These are phyloP conservation scores for Glaucidium brasilianum DNA, from an alignment of 2,113 vertebrate species.

Conservation along the genomic window DNA sequence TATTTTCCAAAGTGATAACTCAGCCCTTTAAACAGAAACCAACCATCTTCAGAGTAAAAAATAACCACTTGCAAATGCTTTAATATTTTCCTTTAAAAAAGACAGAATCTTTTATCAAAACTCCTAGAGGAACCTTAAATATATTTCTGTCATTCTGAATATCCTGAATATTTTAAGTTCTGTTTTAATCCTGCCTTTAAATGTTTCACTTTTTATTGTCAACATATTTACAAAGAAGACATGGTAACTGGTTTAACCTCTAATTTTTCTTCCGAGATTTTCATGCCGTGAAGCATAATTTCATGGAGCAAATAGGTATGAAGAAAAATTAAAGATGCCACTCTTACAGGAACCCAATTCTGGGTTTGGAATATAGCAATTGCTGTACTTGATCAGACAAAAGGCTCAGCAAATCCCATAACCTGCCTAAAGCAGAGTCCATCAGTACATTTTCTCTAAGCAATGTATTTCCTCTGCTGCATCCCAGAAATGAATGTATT, in stretches of 20 bases:
- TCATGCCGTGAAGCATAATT: neutral
- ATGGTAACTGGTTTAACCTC: neutral
- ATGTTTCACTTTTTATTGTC: neutral
- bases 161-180: neutral
- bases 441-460: neutral
- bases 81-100: neutral
- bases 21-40: neutral
- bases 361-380: neutral
- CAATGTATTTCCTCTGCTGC: neutral
- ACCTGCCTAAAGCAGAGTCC: neutral
- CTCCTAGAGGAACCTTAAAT: neutral
- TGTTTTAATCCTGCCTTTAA: neutral
- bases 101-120: neutral
- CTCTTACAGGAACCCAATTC: neutral
- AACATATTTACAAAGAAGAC: neutral
- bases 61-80: neutral
- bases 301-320: neutral
- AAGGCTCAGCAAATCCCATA: neutral
- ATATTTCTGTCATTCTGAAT: neutral
- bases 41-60: neutral
- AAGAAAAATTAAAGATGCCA: neutral
- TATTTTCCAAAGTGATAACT: neutral
- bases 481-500: neutral
- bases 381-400: neutral
- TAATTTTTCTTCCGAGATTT: neutral